Base-by-base conservation (phyloP, 2,888 invertebrate genomes). In the Abrostola tripartita region DNA sequence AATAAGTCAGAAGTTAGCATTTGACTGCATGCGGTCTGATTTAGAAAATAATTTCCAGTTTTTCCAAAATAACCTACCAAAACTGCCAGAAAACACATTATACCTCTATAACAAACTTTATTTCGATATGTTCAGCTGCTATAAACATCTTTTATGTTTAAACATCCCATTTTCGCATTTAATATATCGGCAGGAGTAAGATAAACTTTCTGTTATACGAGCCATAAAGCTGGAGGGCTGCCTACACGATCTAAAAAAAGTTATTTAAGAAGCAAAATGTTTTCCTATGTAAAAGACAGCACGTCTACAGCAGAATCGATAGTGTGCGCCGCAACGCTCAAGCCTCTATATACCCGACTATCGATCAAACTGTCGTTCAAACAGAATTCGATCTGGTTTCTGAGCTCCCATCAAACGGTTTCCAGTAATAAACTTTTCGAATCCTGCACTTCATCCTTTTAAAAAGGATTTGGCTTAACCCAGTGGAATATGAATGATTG, bases 401-500 rank as follows among this genome's bases (percentile, higher is more conserved):
- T 47, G 44, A 47, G 50, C 36, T 49, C 11, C 50, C 11, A n/a
- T 36, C 50, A 50, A 36, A 10, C 36, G 36, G 10, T 40, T 10
- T 11, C 50, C 37, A 52, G 53, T 65, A 58, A 66, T 52, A 56
- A 71, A 67, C 57, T 42, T 74, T 61, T 61, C 12, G 37, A 51
- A 36, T 52, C 47, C 44, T 40, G 24, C 44, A 62, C 41, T 51
- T 36, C 49, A 64, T 52, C 47, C 47, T 62, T 74, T 62, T 42
- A 56, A 60, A 24, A 44, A 35, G 56, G 62, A 58, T 68, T 68
- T 52, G 40, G 12, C 61, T 61, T 40, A 42, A 66, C 53, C 65
- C 54, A 66, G 67, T 68, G 63, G 68, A 52, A 70, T 76, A 73
- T 70, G 65, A 68, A 53, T 73, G 76, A 76, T 65, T 76, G 76